phyloP scores from a whole-genome alignment of 2,888 invertebrate genomes.

The Rapana venosa region DNA sequence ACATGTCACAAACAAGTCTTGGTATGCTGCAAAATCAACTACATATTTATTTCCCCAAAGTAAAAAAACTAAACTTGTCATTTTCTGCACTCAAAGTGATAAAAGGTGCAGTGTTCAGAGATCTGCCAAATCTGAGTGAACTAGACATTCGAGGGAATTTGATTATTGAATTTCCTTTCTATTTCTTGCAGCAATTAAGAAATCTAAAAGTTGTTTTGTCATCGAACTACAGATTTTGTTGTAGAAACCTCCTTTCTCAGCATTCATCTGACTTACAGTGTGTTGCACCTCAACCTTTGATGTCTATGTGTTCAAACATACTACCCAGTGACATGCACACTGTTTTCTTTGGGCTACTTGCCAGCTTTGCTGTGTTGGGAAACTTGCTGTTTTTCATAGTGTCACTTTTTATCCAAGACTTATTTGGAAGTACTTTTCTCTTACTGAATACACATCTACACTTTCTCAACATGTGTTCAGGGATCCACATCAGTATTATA shows the following conservation, averaged over 20 bases:
- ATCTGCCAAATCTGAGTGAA: not conserved
- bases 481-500: not conserved
- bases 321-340: not conserved
- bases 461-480: not conserved
- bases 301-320: not conserved
- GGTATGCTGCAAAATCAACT: no score
- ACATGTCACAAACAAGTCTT: not conserved
- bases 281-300: not conserved
- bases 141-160: not conserved
- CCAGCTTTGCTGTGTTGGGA: not conserved
- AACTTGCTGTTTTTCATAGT: not conserved
- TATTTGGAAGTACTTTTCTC: not conserved
- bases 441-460: not conserved
- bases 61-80: no score
- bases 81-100: no score
- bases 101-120: no score
- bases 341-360: not conserved
- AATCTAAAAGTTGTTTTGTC: not conserved
- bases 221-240: not conserved
- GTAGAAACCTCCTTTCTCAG: not conserved
- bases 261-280: not conserved
- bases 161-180: not conserved
- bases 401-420: not conserved
- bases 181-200: not conserved
- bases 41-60: no score